Conservation (phyloP, 2,797 vertebrate genomes). For the Thamnophis elegans region DNA sequence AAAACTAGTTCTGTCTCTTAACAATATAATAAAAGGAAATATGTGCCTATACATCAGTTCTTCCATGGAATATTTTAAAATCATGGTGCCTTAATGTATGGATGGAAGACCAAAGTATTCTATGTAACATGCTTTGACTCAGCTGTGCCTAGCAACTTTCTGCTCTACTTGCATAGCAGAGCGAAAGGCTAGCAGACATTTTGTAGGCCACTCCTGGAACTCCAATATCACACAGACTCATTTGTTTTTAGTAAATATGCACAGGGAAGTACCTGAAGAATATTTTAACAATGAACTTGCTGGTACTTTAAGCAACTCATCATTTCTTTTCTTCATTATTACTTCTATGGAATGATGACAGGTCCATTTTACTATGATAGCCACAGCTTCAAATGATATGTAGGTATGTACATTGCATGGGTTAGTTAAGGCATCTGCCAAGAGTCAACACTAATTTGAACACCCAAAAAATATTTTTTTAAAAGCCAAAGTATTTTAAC, state of each 20-base stretch:
- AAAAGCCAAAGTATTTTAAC: background rate
- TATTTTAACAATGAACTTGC: background rate
- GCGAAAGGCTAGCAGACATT: background rate
- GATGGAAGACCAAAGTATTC: background rate
- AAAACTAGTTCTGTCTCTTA: constrained; percentile 10
- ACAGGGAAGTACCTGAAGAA: background rate
- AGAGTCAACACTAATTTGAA: background rate
- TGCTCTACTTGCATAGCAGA: background rate
- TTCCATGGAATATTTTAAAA: background rate
- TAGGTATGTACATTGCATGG: background rate
- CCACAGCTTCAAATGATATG: background rate
- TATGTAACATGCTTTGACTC: background rate
- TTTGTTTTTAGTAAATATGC: background rate
- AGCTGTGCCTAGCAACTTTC: background rate
- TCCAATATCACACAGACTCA: no score
- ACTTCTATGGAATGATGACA: background rate
- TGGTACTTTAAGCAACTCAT: background rate
- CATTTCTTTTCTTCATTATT: background rate
- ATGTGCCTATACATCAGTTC: background rate
- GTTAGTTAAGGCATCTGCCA: background rate
- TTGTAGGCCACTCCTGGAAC: background rate
- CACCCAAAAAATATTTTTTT: background rate
- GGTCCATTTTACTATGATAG: background rate
- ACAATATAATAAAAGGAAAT: background rate
- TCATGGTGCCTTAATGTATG: background rate